Evolutionary conservation across 2,797 vertebrate species (phyloP).

Genomic region (Phalanger gymnotis): DNA sequence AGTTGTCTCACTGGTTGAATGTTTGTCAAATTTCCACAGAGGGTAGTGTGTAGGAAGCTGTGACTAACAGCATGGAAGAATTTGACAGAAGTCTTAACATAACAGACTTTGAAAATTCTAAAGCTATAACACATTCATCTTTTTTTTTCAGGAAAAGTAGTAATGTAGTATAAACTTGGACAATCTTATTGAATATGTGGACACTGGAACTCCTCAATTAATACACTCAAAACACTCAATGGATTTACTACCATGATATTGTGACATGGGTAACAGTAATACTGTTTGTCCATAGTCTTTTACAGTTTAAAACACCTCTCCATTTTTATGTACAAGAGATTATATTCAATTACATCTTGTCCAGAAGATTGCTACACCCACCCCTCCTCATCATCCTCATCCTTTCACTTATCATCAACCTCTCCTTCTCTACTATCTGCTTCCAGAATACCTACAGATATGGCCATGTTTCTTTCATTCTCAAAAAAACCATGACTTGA

Average conservation of each 20-base stretch:
- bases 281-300: neutral
- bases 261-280: neutral
- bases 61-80: neutral
- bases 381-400: neutral
- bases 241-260: neutral
- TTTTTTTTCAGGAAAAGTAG: neutral
- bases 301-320: neutral
- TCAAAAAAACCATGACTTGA: neutral
- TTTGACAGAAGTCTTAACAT: neutral
- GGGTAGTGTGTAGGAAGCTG: neutral
- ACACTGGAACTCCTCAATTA: neutral
- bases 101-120: neutral
- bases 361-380: neutral
- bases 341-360: neutral
- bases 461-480: neutral
- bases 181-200: neutral
- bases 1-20: neutral
- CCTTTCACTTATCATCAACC: neutral
- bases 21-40: neutral
- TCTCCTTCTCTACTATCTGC: neutral
- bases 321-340: neutral
- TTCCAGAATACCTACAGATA: neutral
- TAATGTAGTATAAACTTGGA: neutral
- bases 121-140: neutral
- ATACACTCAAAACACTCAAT: neutral